Evolutionary conservation across 2,113 vertebrate genomes (phyloP), one percentile per base, ranked within the genome.

Genomic region (Cromileptes altivelis): DNA sequence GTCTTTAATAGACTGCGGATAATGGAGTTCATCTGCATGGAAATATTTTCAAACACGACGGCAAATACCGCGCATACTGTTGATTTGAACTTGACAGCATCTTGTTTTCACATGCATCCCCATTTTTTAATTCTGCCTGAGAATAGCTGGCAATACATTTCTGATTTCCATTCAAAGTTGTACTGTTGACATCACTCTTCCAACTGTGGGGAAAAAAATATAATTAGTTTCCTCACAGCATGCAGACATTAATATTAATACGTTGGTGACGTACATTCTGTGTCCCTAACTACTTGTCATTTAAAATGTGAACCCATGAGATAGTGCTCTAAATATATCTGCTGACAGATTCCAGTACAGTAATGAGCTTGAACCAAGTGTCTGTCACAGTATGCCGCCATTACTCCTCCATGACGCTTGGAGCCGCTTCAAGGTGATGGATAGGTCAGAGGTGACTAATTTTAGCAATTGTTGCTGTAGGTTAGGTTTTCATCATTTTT

Each of bases 291-390:
- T 91, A 82, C 86, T 85, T 84, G 88, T 94, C 92, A 92, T 89
- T 93, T 90, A 86, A 88, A 88, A 92, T 75, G 86, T 89, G 89
- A 92, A 81, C 89, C 89, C 78, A 78, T 86, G 91, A 94, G 91
- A 91, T 89, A 75, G 79, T 15, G 84, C 87, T 93, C 90, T 88
- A 90, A 90, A 93, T 93, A 93, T 91, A 92, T 88, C 87, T 76
- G 76, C 85, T 90, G 91, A 92, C 91, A 94, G 86, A 88, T 89
- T 45, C 85, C 88, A 81, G 81, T 67, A 70, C 84, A 80, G 81
- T 95, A 95, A 95, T 94, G 92, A 94, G 91, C 85, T 64, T 84
- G 90, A 94, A 91, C 89, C 91, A 92, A 93, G 83, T 87, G 91
- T 94, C 91, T 88, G 89, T 91, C 85, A 90, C 81, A 80, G 85